Evolutionary conservation across 2,888 invertebrate genomes (phyloP).

Genomic region (Patella pellucida): DNA sequence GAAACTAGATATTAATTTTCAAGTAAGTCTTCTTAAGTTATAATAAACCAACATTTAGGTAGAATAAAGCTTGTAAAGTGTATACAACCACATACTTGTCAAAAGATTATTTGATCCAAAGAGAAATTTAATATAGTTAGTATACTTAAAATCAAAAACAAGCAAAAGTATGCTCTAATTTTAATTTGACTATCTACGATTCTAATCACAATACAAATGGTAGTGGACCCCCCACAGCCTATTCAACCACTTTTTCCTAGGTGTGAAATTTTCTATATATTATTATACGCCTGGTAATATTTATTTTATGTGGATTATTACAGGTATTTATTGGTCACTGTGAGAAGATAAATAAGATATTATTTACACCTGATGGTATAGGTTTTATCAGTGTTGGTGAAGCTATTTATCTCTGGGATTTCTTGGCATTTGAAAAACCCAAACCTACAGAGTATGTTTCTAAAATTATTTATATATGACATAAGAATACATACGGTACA

Average conservation of each 20-base stretch:
- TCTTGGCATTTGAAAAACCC: slow-evolving; percentile 55
- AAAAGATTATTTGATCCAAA: background rate
- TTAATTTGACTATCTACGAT: too few species aligned
- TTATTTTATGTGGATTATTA: slow-evolving; percentile 12
- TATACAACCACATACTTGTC: background rate
- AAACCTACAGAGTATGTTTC: slow-evolving; percentile 54
- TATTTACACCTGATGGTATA: slow-evolving; percentile 66
- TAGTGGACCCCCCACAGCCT: too few species aligned
- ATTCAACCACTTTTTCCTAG: too few species aligned
- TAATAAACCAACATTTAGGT: too few species aligned
- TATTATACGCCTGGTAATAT: background rate
- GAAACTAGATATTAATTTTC: slow-evolving; percentile 68
- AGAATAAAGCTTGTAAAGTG: too few species aligned
- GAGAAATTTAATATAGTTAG: background rate
- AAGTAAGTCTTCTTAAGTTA: slow-evolving; percentile 46
- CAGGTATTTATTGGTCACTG: slow-evolving; percentile 71
- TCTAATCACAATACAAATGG: too few species aligned
- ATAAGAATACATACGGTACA: too few species aligned
- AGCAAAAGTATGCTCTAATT: background rate
- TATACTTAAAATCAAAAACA: background rate
- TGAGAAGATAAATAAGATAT: slow-evolving; percentile 60
- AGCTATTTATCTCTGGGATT: slow-evolving; percentile 70
- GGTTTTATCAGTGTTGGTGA: slow-evolving; percentile 67
- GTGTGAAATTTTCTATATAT: background rate
- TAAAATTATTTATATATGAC: too few species aligned